Conservation (phyloP, 2,113 vertebrate genomes). For the Bostrychus sinensis region DNA sequence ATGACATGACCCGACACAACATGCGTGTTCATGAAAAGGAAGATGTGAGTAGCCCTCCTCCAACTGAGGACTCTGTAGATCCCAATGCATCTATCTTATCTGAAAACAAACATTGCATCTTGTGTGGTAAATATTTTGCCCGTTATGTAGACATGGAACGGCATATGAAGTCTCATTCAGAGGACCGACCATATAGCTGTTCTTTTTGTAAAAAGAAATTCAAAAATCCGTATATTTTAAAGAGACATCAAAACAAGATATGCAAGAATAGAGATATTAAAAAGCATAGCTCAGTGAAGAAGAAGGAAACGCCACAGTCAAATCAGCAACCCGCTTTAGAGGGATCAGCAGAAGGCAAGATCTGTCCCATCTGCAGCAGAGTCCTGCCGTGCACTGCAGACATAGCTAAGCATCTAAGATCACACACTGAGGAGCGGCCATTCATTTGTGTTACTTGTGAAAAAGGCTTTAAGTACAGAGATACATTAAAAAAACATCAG, state of each 20-base stretch:
- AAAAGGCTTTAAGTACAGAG: constrained; percentile 76
- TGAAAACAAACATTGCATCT: constrained; percentile 62
- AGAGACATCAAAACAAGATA: constrained; percentile 72
- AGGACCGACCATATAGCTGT: constrained; percentile 70
- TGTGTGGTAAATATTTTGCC: constrained; percentile 74
- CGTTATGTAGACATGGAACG: constrained; percentile 69
- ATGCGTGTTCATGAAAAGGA: constrained; percentile 72
- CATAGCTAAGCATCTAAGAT: constrained; percentile 69
- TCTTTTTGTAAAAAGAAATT: constrained; percentile 71
- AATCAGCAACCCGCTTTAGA: background rate
- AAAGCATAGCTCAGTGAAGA: constrained; percentile 11
- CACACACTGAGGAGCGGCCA: constrained; percentile 71
- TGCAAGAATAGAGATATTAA: constrained; percentile 68
- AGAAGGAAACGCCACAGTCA: constrained; percentile 5
- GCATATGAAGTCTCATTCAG: constrained; percentile 76
- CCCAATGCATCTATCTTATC: constrained; percentile 7
- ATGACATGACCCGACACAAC: constrained; percentile 74
- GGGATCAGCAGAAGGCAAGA: constrained; percentile 46
- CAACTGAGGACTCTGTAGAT: constrained; percentile 32
- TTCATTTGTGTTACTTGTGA: constrained; percentile 71
- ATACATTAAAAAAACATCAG: constrained; percentile 77
- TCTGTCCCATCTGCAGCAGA: constrained; percentile 72
- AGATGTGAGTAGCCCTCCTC: background rate
- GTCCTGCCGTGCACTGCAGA: constrained; percentile 66
- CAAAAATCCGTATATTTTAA: constrained; percentile 70